Evolutionary conservation across 2,113 vertebrate species (phyloP).

Genomic region (Onychostruthus taczanowskii): DNA sequence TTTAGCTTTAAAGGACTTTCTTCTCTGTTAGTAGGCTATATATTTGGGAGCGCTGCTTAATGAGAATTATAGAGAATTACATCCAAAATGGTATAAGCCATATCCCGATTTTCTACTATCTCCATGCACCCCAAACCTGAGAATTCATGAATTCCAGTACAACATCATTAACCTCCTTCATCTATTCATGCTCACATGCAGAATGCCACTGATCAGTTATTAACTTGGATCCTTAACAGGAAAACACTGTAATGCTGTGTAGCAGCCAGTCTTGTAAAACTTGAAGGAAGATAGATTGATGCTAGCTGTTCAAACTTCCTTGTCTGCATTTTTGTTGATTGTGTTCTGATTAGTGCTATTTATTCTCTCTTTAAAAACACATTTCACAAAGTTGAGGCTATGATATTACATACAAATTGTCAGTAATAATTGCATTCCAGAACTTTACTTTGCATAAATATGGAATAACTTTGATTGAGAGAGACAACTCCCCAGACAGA

Average conservation of each 20-base stretch:
- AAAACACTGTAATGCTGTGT: neutral
- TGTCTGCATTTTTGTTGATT: neutral
- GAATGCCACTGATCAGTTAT: neutral
- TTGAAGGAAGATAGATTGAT: neutral
- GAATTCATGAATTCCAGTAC: neutral
- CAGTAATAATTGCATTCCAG: neutral
- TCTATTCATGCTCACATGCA: neutral
- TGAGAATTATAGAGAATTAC: neutral
- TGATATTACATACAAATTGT: neutral
- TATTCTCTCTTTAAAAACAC: neutral
- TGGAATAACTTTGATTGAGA: neutral
- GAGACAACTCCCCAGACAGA: neutral
- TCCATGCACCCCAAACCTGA: neutral
- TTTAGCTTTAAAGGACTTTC: neutral
- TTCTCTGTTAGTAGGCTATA: neutral
- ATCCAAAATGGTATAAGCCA: neutral
- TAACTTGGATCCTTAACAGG: neutral
- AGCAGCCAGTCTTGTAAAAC: neutral
- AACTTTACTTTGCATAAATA: neutral
- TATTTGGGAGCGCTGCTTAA: neutral
- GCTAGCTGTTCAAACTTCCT: neutral
- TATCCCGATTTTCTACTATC: fast-evolving
- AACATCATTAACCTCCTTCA: neutral
- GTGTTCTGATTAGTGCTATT: neutral
- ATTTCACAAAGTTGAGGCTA: neutral